phyloP scores from a whole-genome alignment of 2,113 vertebrate species.

The Prochilodus magdalenae region DNA sequence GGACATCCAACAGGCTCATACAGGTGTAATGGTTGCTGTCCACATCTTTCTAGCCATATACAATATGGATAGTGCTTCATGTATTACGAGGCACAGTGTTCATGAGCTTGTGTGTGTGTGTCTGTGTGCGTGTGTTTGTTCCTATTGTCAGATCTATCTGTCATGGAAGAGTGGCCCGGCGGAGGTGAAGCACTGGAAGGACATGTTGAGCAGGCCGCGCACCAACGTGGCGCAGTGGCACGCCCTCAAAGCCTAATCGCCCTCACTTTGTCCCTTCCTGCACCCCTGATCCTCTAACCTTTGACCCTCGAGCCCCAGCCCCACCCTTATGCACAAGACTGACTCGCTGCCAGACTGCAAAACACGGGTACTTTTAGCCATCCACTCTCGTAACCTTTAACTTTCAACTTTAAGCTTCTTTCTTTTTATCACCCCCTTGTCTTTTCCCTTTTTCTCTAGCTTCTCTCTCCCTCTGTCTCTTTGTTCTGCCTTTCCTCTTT shows the following conservation, averaged over 20 bases:
- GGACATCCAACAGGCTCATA: too few relatives aligned
- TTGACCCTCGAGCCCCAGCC: slow-evolving; percentile 43
- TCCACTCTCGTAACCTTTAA: slow-evolving; percentile 57
- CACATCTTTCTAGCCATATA: too few relatives aligned
- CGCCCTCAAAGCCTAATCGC: slow-evolving; percentile 93
- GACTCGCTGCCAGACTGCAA: slow-evolving; percentile 63
- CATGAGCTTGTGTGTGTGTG: not conserved
- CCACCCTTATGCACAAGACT: slow-evolving; percentile 82
- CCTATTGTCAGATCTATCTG: slow-evolving; percentile 89
- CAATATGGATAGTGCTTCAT: too few relatives aligned
- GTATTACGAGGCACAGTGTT: too few relatives aligned
- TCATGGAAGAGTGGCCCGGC: slow-evolving; percentile 99
- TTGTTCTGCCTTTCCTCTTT: not conserved
- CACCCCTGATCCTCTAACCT: not conserved
- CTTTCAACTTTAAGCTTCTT: slow-evolving; percentile 58
- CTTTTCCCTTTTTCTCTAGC: slow-evolving; percentile 47
- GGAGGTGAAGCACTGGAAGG: slow-evolving; percentile 99
- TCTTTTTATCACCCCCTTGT: slow-evolving; percentile 2
- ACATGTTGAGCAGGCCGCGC: slow-evolving; percentile 96
- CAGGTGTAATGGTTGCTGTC: too few relatives aligned
- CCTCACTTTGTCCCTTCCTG: slow-evolving; percentile 39
- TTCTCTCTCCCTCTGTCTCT: slow-evolving; percentile 28
- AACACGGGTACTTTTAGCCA: slow-evolving; percentile 87
- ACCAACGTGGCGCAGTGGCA: slow-evolving; percentile 98
- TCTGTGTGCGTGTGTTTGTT: not conserved